Percentiles rank a stretch among this genome's conserved stretches.
Conservation (phyloP, 1,140 invertebrate species). For the Cyclargus thomasi region DNA sequence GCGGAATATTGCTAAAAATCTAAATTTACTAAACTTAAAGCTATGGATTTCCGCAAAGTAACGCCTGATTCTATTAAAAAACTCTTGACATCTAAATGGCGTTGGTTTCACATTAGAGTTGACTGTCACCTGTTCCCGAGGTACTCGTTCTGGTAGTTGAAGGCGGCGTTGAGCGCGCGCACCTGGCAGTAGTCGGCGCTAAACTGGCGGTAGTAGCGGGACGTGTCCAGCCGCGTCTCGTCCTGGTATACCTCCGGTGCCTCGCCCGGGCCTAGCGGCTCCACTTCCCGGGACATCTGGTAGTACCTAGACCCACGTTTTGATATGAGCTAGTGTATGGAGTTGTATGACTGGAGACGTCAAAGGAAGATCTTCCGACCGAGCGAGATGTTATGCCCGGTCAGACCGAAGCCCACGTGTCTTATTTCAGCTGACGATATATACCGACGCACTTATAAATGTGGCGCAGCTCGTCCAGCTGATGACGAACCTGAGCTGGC, state of each 20-base stretch:
- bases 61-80: no score
- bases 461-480: no score
- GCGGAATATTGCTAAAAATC: no score
- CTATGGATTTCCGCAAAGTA: no score
- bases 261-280: slow-evolving; percentile 47
- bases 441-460: no score
- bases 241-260: slow-evolving; percentile 56
- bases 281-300: slow-evolving; percentile 41
- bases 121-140: slow-evolving; percentile 65
- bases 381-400: no score
- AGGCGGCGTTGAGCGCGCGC: slow-evolving; percentile 83
- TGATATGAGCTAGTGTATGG: no score
- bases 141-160: slow-evolving; percentile 93
- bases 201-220: slow-evolving; percentile 62
- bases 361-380: not conserved
- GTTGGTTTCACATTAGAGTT: no score
- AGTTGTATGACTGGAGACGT: not conserved
- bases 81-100: no score
- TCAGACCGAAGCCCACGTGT: no score
- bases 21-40: no score
- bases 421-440: no score
- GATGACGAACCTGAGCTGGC: slow-evolving; percentile 80
- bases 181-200: slow-evolving; percentile 60
- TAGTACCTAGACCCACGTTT: slow-evolving; percentile 45
- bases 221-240: slow-evolving; percentile 56